Base-by-base conservation (phyloP, 1,140 invertebrate genomes). In the Eriosoma lanigerum region DNA sequence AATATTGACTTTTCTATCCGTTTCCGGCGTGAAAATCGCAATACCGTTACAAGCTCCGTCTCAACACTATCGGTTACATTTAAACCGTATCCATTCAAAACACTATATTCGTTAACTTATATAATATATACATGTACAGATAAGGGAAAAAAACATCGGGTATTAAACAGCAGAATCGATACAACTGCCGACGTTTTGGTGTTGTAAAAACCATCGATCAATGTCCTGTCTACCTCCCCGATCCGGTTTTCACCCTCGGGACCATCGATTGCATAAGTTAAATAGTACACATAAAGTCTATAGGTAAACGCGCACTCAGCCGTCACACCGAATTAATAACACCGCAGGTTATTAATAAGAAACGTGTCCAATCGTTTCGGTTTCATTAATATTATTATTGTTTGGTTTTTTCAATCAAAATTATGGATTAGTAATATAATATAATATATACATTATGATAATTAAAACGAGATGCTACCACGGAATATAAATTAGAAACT, bases 1-100 rank as follows among this genome's bases (percentile, higher is more conserved):
- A 24, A 44, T 46, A 68, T 15, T 68, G 64, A 68, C 64, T 68
- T 68, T 46, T 46, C 64, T 46, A 68, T 68, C 38, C n/a, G 64
- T 68, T 68, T 46, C 17, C 1, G n/a, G 15, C 17, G n/a, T 44
- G 2, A n/a, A 21, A 68, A 68, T 68, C 38, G 64, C 8, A 46
- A 24, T 5, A 24, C 32, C 8, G 62, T 66, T 68, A n/a, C n/a
- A 68, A 68, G n/a, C 38, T 46, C 64, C 12, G 4, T 68, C 44
- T 68, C 21, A 68, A 46, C 64, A 46, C 46, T 46, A 46, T 32
- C n/a, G 4, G 38, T 38, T 24, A n/a, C 9, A 68, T 54, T 75
- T 38, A 75, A 38, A 26, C 29, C 38, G n/a, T 19, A 75, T 56
- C 52, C 52, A 75, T 75, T 75, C 72, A 75, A 75, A 75, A 56